Evolutionary conservation across 1,140 invertebrate genomes (phyloP), one percentile per base, ranked within the genome.

Genomic region (Delia radicum): DNA sequence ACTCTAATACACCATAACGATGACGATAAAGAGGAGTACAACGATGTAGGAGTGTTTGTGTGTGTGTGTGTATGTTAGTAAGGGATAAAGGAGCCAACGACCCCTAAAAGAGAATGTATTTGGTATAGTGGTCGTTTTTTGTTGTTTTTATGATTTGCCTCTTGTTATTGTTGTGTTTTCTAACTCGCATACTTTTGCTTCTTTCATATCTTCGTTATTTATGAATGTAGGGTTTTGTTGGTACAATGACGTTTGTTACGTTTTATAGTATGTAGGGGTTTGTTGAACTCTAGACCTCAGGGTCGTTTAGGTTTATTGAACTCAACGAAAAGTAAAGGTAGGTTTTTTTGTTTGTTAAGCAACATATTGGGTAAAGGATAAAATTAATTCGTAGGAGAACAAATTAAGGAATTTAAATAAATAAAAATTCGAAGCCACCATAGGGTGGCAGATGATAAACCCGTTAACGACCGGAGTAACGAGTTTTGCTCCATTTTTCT

Each of bases 281-380:
- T 85, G 83, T 81, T 85, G 83, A 85, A 83, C 83, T 85, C 81
- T 69, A 69, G 65, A 81, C 82, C 81, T 85, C 83, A 85, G 83
- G 83, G 83, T 85, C 83, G 81, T 79, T 79, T 77, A 83, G 82
- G 83, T 80, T 84, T 82, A 79, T 84, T 85, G 81, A 85, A 85
- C 83, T 73, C 76, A 69, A 33, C 24, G 33, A 71, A 31, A 71
- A 69, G 65, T 69, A 69, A 69, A 33, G 65, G 65, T 33, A 69
- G 29, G 65, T 69, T 67, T 13, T 0, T 18, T 24, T 55, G 5
- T 55, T 18, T 55, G n/a, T 6, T 21, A 10, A 7, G 13, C 13
- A 10, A 21, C 5, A 1, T 55, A 55, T 55, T 55, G 18, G 18
- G n/a, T 55, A 24, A 10, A 18, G 18, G 48, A 8, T 18, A 55